phyloP scores from a whole-genome alignment of 2,113 vertebrate genomes.

The Sakesphorus luctuosus region DNA sequence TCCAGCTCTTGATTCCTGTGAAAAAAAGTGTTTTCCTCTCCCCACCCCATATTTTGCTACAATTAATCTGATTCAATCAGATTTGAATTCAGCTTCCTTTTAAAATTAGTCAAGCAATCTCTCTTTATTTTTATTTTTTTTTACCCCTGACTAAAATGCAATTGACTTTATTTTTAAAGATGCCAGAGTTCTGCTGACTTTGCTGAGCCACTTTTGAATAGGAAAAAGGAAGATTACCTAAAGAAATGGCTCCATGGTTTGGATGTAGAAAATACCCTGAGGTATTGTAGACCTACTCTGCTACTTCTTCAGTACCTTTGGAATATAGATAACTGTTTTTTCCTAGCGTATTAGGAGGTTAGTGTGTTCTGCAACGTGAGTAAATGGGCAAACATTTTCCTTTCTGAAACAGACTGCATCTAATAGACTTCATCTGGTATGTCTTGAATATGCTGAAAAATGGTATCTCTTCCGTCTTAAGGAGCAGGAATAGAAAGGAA shows the following conservation, averaged over 20 bases:
- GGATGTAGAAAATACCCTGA: background rate
- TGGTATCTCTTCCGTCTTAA: background rate
- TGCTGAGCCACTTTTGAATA: background rate
- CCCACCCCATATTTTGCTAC: background rate
- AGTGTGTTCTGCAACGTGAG: rapidly evolving
- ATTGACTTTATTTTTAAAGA: background rate
- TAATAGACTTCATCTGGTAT: background rate
- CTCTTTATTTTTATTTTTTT: too few relatives aligned
- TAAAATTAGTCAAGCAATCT: background rate
- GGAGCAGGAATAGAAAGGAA: background rate
- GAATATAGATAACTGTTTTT: background rate
- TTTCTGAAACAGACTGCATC: background rate
- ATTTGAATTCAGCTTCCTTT: background rate
- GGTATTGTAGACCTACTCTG: background rate
- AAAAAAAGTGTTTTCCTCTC: background rate
- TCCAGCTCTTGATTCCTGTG: conserved; percentile 25
- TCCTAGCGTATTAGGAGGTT: background rate
- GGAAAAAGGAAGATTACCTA: background rate
- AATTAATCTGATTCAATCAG: background rate
- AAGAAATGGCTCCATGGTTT: background rate
- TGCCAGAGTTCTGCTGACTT: background rate
- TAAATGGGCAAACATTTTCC: background rate
- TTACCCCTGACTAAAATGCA: background rate
- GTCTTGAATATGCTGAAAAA: background rate
- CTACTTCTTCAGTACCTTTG: background rate